A percentile compares a stretch with the other conserved stretches of the same genome.
Conservation (phyloP, 2,113 vertebrate species). For the Ariopsis seemanni region DNA sequence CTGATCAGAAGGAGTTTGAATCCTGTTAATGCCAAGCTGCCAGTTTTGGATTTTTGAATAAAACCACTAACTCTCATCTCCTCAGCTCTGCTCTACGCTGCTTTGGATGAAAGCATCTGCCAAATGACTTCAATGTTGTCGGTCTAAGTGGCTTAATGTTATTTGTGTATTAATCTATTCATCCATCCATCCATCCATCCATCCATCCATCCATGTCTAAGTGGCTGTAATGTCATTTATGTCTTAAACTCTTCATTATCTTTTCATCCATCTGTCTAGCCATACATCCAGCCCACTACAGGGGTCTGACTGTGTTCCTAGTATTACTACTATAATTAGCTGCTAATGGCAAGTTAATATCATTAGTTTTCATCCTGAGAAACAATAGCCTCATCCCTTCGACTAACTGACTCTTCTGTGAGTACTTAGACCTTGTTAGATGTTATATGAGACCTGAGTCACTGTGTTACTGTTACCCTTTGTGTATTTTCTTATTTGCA, state of each 20-base stretch:
- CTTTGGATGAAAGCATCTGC: constrained; percentile 3
- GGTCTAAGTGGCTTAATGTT: neutral
- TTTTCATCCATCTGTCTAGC: neutral
- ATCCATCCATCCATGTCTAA: constrained; percentile 1
- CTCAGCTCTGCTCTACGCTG: neutral
- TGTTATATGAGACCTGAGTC: neutral
- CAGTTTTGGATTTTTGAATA: neutral
- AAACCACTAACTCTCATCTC: neutral
- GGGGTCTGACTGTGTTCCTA: neutral
- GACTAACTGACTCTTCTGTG: neutral
- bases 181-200: constrained; percentile 25
- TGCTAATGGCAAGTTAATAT: neutral
- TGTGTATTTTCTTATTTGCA: neutral
- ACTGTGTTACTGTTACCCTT: neutral
- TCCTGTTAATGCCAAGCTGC: neutral
- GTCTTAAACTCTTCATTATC: neutral
- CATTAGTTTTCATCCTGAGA: neutral
- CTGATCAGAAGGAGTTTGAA: neutral
- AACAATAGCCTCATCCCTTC: neutral
- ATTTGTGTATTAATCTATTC: neutral
- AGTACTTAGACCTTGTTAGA: neutral
- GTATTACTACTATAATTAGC: constrained; percentile 5
- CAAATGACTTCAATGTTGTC: neutral
- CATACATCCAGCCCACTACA: neutral
- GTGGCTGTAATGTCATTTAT: neutral